Evolutionary conservation across 2,113 vertebrate species (phyloP).

Genomic region (Chascanopsetta lugubris): DNA sequence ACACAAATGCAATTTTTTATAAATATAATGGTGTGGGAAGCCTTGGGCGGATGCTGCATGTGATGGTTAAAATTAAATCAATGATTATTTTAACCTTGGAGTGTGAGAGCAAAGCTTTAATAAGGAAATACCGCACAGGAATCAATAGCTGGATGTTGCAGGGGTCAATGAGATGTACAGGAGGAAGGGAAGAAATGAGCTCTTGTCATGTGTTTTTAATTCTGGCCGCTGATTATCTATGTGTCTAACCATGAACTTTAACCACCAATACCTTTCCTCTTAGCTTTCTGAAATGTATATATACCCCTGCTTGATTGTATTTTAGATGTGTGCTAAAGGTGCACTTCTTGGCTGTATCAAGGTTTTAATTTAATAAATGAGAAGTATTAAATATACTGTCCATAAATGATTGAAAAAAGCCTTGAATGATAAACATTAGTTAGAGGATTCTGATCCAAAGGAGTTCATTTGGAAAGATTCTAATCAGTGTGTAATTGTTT

Average conservation of each 20-base stretch:
- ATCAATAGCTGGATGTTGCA: not conserved
- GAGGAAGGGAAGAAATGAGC: not conserved
- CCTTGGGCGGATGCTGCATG: not conserved
- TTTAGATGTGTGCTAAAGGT: not conserved
- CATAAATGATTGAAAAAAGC: no score
- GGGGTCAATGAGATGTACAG: not conserved
- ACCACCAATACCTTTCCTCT: not conserved
- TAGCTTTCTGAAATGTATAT: no score
- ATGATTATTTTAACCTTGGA: not conserved
- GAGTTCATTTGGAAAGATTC: no score
- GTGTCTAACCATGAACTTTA: not conserved
- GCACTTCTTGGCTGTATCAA: not conserved
- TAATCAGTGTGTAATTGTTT: no score
- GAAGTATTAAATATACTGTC: no score
- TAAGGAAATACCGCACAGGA: conserved; percentile 2
- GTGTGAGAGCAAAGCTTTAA: not conserved
- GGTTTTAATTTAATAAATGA: no score
- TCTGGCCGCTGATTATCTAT: not conserved
- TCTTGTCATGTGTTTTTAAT: not conserved
- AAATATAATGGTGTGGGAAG: not conserved
- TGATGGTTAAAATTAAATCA: not conserved
- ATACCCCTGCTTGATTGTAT: no score
- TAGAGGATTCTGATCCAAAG: no score
- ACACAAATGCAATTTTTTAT: not conserved
- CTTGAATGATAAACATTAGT: no score